These are phyloP conservation scores for Canis aureus DNA, from an alignment of 2,113 vertebrate species.

Conservation along the genomic window DNA sequence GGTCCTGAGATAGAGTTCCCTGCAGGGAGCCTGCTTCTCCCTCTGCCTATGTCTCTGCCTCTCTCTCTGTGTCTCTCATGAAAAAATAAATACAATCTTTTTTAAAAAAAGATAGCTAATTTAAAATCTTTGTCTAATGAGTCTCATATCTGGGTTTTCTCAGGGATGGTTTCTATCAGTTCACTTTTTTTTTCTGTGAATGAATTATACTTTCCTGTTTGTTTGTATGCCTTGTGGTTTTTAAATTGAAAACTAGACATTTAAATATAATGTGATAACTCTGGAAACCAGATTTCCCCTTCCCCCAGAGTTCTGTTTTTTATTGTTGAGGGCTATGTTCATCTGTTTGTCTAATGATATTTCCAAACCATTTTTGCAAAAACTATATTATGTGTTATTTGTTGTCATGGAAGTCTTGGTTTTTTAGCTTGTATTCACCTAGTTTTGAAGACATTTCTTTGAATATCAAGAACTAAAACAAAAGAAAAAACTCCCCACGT, in stretches of 20 bases:
- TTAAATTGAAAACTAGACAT: not conserved
- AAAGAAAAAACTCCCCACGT: not conserved
- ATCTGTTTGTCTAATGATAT: not conserved
- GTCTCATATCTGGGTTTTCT: not conserved
- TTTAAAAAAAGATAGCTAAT: not conserved
- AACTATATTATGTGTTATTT: not conserved
- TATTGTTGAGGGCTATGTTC: not conserved
- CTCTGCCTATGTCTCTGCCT: too few species aligned
- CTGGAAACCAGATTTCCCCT: not conserved
- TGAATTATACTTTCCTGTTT: not conserved
- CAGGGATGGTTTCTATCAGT: not conserved
- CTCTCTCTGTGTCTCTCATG: too few species aligned
- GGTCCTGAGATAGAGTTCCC: too few species aligned
- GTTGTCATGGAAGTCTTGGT: not conserved
- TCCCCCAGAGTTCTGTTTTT: not conserved
- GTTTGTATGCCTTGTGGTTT: not conserved
- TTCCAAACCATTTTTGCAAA: not conserved
- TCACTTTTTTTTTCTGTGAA: not conserved
- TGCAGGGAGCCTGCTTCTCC: too few species aligned
- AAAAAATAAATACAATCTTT: too few species aligned
- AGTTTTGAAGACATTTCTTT: not conserved
- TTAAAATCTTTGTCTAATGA: not conserved
- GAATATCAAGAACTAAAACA: not conserved
- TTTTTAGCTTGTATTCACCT: not conserved
- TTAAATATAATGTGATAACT: not conserved